Base-by-base conservation (phyloP, 2,113 vertebrate genomes). In the Chiloscyllium plagiosum region DNA sequence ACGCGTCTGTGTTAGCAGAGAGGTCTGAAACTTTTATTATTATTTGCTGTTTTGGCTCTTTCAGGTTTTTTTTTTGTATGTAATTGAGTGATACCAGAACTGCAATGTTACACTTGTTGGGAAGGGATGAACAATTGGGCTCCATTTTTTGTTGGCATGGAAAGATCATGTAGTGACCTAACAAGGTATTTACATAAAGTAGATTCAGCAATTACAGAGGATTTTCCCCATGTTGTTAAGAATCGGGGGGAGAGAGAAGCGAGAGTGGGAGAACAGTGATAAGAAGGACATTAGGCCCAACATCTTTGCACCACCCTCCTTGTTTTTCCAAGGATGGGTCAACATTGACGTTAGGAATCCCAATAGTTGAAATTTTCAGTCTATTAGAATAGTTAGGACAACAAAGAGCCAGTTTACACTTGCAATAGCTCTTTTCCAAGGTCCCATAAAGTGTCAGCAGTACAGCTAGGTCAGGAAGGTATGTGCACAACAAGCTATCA, bases 1-100 rank as follows among this genome's bases (percentile, higher is more conserved):
- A 99, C 86, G 98, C 99, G 0, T 99, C 98, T 0, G 99, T 99
- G 95, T 97, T 99, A 94, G 97, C 98, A 96, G 99, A 99, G 97
- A 99, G 99, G 98, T 99, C 83, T 96, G 97, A 4, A 10, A 89
- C 7, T 2, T 89, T 90, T 42, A 24, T 37, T 94, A 19, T 24
- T 10, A 52, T 33, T 72, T 72, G 68, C 26, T 72, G 68, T 72
- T 47, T 70, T 47, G 1, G 56, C 61, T 66, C 3, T 1, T 56
- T 65, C 33, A 13, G 15, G 15, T n/a, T 66, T 65, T 33, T 89
- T 12, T 61, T 61, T 90, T 15, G 3, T 56, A 29, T 56, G 47
- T 50, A 20, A 22, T 47, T 50, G 47, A 20, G 7, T 86, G 22
- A 50, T 10, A 4, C 42, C 85, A 87, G 42, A 26, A 20, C 42